Conservation (phyloP, 2,797 vertebrate genomes). For the Macropus fuliginosus region DNA sequence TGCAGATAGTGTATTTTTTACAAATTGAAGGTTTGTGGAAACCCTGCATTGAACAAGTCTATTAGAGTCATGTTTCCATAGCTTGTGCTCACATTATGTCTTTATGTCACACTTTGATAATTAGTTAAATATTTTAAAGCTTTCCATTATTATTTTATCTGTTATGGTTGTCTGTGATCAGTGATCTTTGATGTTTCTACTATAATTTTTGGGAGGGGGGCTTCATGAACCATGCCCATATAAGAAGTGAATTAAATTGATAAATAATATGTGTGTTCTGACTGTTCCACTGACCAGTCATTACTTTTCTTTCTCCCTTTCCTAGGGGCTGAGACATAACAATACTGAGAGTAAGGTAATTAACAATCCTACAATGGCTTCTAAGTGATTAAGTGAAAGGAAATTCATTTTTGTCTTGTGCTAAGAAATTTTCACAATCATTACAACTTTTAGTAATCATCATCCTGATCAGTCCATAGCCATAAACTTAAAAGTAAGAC, state of each 20-base stretch:
- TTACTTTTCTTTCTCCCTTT: not conserved
- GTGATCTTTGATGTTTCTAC: not conserved
- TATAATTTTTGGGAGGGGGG: not conserved
- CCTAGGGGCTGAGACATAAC: not conserved
- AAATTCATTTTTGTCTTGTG: not conserved
- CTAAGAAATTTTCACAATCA: no score
- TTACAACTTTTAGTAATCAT: not conserved
- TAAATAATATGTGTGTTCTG: not conserved
- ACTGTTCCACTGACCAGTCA: no score
- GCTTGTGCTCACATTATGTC: not conserved
- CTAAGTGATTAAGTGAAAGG: not conserved
- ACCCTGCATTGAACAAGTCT: no score
- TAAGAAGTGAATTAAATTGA: not conserved
- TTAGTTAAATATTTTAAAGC: not conserved
- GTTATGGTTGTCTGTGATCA: not conserved
- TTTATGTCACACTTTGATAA: not conserved
- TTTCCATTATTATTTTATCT: not conserved
- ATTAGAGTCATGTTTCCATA: not conserved
- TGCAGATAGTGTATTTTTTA: no score
- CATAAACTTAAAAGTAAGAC: not conserved
- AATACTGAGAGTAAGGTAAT: not conserved
- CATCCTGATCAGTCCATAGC: not conserved
- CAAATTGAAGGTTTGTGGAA: no score
- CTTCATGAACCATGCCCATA: not conserved
- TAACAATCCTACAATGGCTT: not conserved